phyloP scores from a whole-genome alignment of 1,140 invertebrate species.

The Phortica variegata region DNA sequence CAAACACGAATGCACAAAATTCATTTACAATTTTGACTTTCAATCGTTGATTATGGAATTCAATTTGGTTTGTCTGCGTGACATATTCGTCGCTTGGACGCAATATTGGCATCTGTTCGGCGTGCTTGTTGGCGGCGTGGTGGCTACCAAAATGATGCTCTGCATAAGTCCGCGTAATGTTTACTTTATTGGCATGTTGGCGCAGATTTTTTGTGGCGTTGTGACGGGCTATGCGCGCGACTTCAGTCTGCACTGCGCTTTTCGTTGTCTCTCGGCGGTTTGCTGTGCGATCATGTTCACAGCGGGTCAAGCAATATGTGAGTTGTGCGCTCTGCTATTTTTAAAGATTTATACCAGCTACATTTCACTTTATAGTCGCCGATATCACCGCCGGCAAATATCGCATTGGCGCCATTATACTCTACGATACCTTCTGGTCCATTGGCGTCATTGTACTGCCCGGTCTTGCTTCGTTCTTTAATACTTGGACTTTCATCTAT shows the following conservation, averaged over 20 bases:
- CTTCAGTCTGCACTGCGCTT: constrained; percentile 52
- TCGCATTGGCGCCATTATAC: constrained; percentile 52
- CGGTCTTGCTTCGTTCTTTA: constrained; percentile 49
- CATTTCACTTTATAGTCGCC: constrained; percentile 25
- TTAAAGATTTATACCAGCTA: no score
- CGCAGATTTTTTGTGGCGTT: constrained; percentile 51
- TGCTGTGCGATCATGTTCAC: constrained; percentile 56
- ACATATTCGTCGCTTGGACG: constrained; percentile 57
- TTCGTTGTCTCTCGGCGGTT: constrained; percentile 51
- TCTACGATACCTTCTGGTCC: constrained; percentile 58
- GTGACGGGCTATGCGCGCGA: constrained; percentile 50
- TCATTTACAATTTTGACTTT: constrained; percentile 40
- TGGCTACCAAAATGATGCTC: constrained; percentile 55
- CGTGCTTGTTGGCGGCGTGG: constrained; percentile 53
- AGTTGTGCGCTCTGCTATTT: no score
- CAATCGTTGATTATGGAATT: constrained; percentile 54
- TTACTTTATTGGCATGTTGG: constrained; percentile 51
- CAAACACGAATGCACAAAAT: constrained; percentile 35
- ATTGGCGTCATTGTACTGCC: constrained; percentile 57
- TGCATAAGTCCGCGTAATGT: constrained; percentile 49
- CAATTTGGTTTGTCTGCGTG: constrained; percentile 55
- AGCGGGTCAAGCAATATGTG: constrained; percentile 53
- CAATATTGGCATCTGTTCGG: constrained; percentile 58
- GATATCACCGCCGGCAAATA: constrained; percentile 55
- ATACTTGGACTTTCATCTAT: constrained; percentile 56